Base-by-base conservation (phyloP, 2,888 invertebrate genomes). In the Tuta absoluta region DNA sequence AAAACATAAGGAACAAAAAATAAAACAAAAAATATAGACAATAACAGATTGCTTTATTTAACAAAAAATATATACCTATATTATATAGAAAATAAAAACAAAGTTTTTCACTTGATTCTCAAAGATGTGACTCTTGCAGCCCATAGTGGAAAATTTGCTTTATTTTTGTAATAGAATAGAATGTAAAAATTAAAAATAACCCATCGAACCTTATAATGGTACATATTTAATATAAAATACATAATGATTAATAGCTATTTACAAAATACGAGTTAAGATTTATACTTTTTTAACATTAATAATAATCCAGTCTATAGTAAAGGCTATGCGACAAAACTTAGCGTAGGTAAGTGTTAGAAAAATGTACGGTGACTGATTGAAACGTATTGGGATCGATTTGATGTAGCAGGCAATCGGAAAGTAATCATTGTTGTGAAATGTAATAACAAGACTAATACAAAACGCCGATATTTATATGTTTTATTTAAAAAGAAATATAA, bases 41-140 rank as follows among this genome's bases (percentile, higher is more conserved):
- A 91, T 91, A 91, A 91, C 91, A 90, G 87, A 87, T 90, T 91
- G 89, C 89, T 91, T 91, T 91, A 91, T 91, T 91, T 91, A 91
- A 91, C 91, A 91, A 91, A 91, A 91, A 91, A 91, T 90, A 91
- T 90, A 91, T 89, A 89, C 62, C 62, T 62, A 62, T 62, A 53
- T 62, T 62, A 89, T 89, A 90, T 91, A 89, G 87, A 88, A 84
- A 89, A 76, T 79, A 82, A 84, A 91, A 90, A 90, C 88, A 86
- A 85, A 71, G 80, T 83, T 87, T 87, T 87, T 79, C 87, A 89
- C 87, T 82, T 85, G 83, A 84, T 80, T 78, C 75, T 67, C 72
- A 75, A 78, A 83, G 82, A 80, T 67, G 59, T 66, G 33, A 33
- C 65, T 73, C 80, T 77, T 66, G 70, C 68, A 77, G 75, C 72